Percentiles rank a stretch among this genome's conserved stretches.
Conservation (phyloP, 23 tunicate genomes). For the Ciona savignyi region DNA sequence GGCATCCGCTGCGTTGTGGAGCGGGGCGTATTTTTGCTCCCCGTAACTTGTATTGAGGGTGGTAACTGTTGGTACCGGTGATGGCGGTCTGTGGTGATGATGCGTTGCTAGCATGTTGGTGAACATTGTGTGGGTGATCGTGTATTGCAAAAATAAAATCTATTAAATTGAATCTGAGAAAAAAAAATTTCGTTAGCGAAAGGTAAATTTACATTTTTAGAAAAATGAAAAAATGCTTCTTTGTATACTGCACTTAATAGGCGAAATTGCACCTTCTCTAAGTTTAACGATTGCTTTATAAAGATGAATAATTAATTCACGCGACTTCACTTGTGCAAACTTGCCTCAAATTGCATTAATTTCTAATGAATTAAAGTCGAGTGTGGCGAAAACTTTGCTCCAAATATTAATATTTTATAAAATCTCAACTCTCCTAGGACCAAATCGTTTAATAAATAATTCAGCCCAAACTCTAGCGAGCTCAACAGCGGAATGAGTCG, state of each 20-base stretch:
- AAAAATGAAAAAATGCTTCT: too few relatives aligned
- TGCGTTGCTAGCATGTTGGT: conserved; percentile 91
- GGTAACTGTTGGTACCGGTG: conserved; percentile 46
- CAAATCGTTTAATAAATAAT: conserved; percentile 44
- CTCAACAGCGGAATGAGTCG: conserved; percentile 6
- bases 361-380: conserved; percentile 16
- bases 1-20: conserved; percentile 98
- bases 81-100: conserved; percentile 86
- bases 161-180: too few relatives aligned
- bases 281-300: background rate
- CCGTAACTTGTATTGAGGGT: conserved; percentile 47
- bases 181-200: too few relatives aligned
- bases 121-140: too few relatives aligned
- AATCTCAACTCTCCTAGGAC: conserved; percentile 48
- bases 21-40: conserved; percentile 93
- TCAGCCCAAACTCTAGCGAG: conserved; percentile 19
- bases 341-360: conserved; percentile 20
- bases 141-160: too few relatives aligned
- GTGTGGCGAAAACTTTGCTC: conserved; percentile 4
- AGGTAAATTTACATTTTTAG: too few relatives aligned
- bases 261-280: too few relatives aligned
- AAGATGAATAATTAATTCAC: conserved; percentile 34
- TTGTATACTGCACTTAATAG: too few relatives aligned
- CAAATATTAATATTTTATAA: conserved; percentile 64
- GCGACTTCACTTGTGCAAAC: background rate